These are phyloP conservation scores for Sternotherus odoratus DNA, from an alignment of 2,797 vertebrate genomes.

Conservation along the genomic window DNA sequence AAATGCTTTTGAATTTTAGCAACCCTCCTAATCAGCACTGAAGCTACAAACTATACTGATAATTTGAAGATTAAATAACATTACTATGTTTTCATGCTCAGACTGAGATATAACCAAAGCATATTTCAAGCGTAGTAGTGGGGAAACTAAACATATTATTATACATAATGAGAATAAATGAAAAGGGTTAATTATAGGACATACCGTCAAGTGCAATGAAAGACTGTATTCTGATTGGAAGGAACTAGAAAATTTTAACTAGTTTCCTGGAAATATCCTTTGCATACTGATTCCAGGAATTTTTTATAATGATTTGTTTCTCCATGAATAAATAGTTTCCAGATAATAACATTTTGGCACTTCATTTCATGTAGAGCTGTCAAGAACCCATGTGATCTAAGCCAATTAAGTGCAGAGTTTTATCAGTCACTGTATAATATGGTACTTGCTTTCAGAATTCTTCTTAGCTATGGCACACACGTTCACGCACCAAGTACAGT, in stretches of 20 bases:
- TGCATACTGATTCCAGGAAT: neutral
- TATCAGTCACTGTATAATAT: fast-evolving
- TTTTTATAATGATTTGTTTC: neutral
- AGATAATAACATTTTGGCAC: neutral
- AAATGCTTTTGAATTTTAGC: neutral
- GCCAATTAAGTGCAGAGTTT: neutral
- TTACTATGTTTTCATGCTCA: neutral
- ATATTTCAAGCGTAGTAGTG: neutral
- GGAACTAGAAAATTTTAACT: neutral
- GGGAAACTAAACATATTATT: neutral
- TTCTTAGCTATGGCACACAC: neutral
- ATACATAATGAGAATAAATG: neutral
- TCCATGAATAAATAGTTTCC: neutral
- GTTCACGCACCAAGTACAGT: neutral
- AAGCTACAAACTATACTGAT: neutral
- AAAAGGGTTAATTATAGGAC: neutral
- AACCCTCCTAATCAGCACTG: neutral
- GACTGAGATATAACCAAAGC: neutral
- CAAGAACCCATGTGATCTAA: fast-evolving
- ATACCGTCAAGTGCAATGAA: neutral
- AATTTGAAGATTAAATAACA: neutral
- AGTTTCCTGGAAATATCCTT: neutral
- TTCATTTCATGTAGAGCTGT: neutral
- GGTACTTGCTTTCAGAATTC: neutral
- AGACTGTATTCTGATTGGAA: neutral